Evolutionary conservation across 2,888 invertebrate species (phyloP).

Genomic region (Troides helena): DNA sequence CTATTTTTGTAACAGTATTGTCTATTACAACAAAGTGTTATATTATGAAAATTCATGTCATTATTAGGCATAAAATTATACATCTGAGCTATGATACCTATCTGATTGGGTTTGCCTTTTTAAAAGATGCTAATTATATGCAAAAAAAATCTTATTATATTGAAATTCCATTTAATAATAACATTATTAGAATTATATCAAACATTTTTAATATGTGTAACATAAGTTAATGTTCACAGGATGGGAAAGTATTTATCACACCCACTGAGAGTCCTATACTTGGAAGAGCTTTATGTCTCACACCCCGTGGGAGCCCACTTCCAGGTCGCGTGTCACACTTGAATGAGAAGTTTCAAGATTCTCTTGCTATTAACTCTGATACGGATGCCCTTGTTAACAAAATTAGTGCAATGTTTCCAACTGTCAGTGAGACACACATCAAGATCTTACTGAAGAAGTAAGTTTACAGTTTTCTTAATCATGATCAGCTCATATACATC

Average conservation of each 20-base stretch:
- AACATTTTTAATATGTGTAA: background rate
- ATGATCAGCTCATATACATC: no score
- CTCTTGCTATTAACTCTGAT: slow-evolving; percentile 82
- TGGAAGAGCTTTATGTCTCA: slow-evolving; percentile 71
- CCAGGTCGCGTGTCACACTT: slow-evolving; percentile 73
- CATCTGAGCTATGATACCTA: no score
- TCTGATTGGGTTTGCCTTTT: no score
- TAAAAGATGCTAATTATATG: no score
- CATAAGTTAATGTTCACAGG: slow-evolving; percentile 43
- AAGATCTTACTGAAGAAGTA: slow-evolving; percentile 93
- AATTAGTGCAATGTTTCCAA: slow-evolving; percentile 93
- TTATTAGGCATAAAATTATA: no score
- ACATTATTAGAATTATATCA: no score
- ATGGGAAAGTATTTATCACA: slow-evolving; percentile 59
- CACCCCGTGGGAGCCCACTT: slow-evolving; percentile 72
- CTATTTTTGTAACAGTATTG: no score
- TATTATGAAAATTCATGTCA: no score
- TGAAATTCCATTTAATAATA: no score
- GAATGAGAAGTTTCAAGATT: slow-evolving; percentile 81
- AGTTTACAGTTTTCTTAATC: slow-evolving; percentile 51
- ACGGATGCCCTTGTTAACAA: slow-evolving; percentile 88
- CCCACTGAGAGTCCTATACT: slow-evolving; percentile 71
- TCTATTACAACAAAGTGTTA: no score
- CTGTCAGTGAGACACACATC: slow-evolving; percentile 93
- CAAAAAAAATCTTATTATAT: no score